A percentile compares a stretch with the other conserved stretches of the same genome.
Evolutionary conservation across 2,113 vertebrate species (phyloP).

Genomic region (Myxocyprinus asiaticus): DNA sequence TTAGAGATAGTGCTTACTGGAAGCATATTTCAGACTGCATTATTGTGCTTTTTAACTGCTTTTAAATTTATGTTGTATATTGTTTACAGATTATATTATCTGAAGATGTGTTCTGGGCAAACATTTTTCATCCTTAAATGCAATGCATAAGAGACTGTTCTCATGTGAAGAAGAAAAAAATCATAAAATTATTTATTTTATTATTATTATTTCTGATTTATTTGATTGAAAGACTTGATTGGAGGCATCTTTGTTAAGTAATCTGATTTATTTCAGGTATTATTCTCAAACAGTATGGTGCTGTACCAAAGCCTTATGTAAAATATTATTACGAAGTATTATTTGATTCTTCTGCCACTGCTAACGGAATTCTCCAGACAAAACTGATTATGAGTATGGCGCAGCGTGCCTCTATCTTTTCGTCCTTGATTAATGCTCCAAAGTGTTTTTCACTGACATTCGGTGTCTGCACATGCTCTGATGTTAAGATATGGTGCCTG

Average conservation of each 20-base stretch:
- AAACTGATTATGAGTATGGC: constrained; percentile 37
- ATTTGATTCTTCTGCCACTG: constrained; percentile 72
- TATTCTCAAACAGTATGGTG: constrained; percentile 77
- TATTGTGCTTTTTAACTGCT: constrained; percentile 61
- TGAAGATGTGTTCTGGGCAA: constrained; percentile 62
- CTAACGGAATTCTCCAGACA: constrained; percentile 64
- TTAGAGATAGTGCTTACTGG: constrained; percentile 51
- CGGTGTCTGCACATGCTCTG: constrained; percentile 33
- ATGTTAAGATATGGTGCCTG: constrained; percentile 55
- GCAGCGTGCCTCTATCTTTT: constrained; percentile 49
- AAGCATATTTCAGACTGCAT: constrained; percentile 62
- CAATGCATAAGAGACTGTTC: constrained; percentile 61
- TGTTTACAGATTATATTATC: constrained; percentile 72
- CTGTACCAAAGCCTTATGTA: constrained; percentile 84
- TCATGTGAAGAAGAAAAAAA: constrained; percentile 68
- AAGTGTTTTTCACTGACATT: constrained; percentile 31
- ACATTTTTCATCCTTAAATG: constrained; percentile 47
- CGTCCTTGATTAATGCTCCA: too few species aligned
- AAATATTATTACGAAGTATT: constrained; percentile 71
- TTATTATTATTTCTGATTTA: neutral
- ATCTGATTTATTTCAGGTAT: constrained; percentile 69
- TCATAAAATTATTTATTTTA: too few species aligned
- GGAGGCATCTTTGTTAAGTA: constrained; percentile 62
- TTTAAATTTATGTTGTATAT: constrained; percentile 69
- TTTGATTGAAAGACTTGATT: constrained; percentile 20